Base-by-base conservation (phyloP, 1,140 invertebrate genomes). In the Apis dorsata region DNA sequence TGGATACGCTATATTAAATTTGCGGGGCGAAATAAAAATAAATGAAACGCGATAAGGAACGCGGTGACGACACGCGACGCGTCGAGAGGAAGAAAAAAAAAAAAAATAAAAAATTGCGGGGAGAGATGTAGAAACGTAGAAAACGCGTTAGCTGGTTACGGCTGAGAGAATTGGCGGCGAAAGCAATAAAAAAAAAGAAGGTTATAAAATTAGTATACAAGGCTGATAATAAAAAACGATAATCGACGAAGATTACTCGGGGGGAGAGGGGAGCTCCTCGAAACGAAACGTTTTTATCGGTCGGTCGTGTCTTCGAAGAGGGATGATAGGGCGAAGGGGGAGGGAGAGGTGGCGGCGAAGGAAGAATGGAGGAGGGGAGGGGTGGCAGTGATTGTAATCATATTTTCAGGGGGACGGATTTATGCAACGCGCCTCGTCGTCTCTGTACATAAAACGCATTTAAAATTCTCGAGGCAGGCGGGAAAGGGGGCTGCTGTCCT, bases 391-490 rank as follows among this genome's bases (percentile, higher is more conserved):
- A 90, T 90, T 85, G 85, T 84, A 87, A 87, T 89, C 81, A 90
- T 90, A 90, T 90, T 89, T 90, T 88, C 80, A 79, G 69, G 75
- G 84, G 66, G 82, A 85, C 63, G 85, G 83, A 90, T 91, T 90
- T 87, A 89, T 88, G 83, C 86, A 89, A 89, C 88, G 85, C 79
- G 79, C 81, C 85, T 81, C 74, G 76, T 85, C 81, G 72, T 85
- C 86, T 84, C 81, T 88, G 87, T 90, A 90, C 85, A 90, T 86
- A 91, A 88, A 89, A 85, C 85, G 79, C 83, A 87, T 90, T 92
- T 91, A 92, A 92, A 91, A 92, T 92, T 92, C 90, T 86, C 83
- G 75, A 83, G 78, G 86, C 88, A 81, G 80, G 62, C 82, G 71
- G 75, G 72, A 82, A 82, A 89, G 88, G 85, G 83, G 73, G 83